phyloP scores from a whole-genome alignment of 2,888 invertebrate genomes.

The Ennomos quercinarius region DNA sequence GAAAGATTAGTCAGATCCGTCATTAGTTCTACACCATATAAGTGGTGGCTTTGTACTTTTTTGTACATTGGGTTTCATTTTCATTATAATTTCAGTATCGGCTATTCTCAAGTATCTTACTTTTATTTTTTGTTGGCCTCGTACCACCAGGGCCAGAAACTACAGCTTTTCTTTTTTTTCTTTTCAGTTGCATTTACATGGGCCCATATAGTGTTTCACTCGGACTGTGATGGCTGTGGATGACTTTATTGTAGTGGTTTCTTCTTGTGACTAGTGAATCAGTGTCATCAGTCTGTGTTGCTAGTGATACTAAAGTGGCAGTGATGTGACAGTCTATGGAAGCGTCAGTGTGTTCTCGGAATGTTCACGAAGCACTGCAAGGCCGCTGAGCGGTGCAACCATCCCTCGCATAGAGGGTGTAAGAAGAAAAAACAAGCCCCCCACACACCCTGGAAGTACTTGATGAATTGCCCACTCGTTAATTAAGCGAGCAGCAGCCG shows the following conservation, averaged over 20 bases:
- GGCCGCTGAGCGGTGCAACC: conserved; percentile 80
- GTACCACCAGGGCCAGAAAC: conserved; percentile 50
- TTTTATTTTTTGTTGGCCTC: conserved; percentile 47
- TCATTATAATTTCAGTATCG: background rate
- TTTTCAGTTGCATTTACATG: conserved; percentile 80
- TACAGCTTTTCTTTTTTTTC: conserved; percentile 79
- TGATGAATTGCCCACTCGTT: conserved; percentile 86
- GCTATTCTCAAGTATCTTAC: conserved; percentile 19
- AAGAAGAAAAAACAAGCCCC: conserved; percentile 83
- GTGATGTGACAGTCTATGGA: conserved; percentile 83
- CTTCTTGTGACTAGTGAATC: conserved; percentile 71
- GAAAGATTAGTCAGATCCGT: too few species aligned
- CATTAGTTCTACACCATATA: too few species aligned
- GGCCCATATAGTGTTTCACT: conserved; percentile 68
- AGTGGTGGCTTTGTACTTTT: too few species aligned
- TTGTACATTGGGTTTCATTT: too few species aligned
- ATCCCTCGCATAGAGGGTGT: conserved; percentile 75
- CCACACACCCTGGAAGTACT: conserved; percentile 85
- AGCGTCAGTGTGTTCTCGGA: conserved; percentile 75
- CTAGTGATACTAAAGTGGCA: conserved; percentile 55
- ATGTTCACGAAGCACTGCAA: conserved; percentile 83
- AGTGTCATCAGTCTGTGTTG: conserved; percentile 55
- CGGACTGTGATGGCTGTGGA: conserved; percentile 75
- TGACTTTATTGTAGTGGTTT: conserved; percentile 73
- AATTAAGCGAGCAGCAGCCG: too few species aligned